These are phyloP conservation scores for Mus minutoides DNA, from an alignment of 2,797 vertebrate genomes.

Conservation along the genomic window DNA sequence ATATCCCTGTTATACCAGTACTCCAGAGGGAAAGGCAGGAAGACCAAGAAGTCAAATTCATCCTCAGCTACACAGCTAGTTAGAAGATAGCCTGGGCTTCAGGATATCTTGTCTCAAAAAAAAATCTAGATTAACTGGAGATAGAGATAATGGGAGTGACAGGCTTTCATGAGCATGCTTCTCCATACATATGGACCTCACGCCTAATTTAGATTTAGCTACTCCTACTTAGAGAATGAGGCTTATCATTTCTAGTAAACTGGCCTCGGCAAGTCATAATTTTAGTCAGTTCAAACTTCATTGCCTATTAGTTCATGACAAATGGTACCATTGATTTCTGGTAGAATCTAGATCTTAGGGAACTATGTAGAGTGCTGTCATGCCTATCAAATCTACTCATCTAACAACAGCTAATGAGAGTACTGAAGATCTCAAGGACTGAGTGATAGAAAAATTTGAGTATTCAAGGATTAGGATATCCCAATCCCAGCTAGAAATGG, in stretches of 20 bases:
- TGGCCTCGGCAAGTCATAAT: not conserved
- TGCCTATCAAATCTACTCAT: not conserved
- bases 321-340: slow-evolving; percentile 9
- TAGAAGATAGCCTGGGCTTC: not conserved
- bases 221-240: not conserved
- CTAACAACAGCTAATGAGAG: not conserved
- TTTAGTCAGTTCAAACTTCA: slow-evolving; percentile 2
- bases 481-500: not conserved
- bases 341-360: not conserved
- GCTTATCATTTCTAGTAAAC: not conserved
- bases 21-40: not conserved
- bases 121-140: not conserved
- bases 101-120: not conserved
- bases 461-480: not conserved
- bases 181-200: no score
- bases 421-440: not conserved
- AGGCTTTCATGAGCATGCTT: not conserved
- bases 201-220: not conserved
- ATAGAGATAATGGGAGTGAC: not conserved
- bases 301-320: not conserved
- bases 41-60: not conserved
- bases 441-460: not conserved
- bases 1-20: not conserved
- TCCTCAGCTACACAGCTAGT: not conserved
- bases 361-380: not conserved